Evolutionary conservation across 1,140 invertebrate genomes (phyloP), one percentile per base, ranked within the genome.

Genomic region (Sipha flava): DNA sequence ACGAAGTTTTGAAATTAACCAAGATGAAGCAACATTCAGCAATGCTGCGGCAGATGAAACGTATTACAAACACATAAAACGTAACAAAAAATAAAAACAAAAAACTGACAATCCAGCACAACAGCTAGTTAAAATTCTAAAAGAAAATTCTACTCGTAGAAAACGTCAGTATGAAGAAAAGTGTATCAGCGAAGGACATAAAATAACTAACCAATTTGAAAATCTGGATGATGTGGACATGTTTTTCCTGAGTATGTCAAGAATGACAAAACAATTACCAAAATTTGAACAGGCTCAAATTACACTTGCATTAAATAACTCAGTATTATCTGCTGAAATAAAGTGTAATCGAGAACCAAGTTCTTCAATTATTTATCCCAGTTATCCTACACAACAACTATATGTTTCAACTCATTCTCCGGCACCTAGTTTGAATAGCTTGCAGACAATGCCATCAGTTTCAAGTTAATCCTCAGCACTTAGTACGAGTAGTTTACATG

Each of bases 221-320:
- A 66, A 40, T 66, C n/a, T 66, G 37, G n/a, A 66, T 23, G 31
- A 66, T 40, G 40, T 40, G 18, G 34, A 66, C 62, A 66, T 66
- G 62, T 66, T 66, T 40, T 66, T 66, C 12, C 34, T 66, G 62
- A 66, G 62, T 40, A 66, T 40, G 62, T 34, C 62, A 40, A 66
- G 34, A 10, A 66, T 40, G 62, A 66, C 64, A 21, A 66, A 66
- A 66, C 37, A 43, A 43, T 66, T 66, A 43, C 64, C 64, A 43
- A 66, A 37, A 79, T 34, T 79, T 49, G 26, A 79, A 49, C 26
- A 79, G 18, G 47, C 47, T 79, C 16, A 54, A 57, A 79, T 79
- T 54, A 34, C 29, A 49, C 34, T 62, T 62, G 47, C 52, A 54
- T 57, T 57, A 57, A 79, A 26, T 34, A 54, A 54, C 31, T 57